phyloP scores from a whole-genome alignment of 2,113 vertebrate genomes.

The Anoplopoma fimbria region DNA sequence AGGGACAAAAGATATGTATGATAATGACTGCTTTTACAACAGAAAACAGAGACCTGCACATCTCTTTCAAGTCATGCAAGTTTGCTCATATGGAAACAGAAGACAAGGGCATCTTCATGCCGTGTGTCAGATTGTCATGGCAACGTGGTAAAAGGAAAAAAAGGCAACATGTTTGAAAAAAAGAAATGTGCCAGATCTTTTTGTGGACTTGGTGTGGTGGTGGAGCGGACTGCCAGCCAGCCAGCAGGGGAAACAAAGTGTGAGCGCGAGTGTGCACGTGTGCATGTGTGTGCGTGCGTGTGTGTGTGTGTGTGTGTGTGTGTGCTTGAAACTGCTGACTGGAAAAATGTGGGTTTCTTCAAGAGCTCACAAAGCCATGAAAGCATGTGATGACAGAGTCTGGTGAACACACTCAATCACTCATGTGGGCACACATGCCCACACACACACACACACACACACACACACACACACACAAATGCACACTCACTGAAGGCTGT shows the following conservation, averaged over 20 bases:
- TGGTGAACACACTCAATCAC: conserved; percentile 68
- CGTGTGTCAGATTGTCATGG: conserved; percentile 73
- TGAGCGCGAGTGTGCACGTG: background rate
- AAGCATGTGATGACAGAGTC: conserved; percentile 75
- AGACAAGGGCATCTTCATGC: conserved; percentile 51
- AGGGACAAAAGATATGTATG: conserved; percentile 16
- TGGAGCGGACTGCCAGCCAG: conserved; percentile 55
- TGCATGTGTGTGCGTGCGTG: background rate
- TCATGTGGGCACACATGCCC: conserved; percentile 46
- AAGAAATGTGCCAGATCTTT: conserved; percentile 50
- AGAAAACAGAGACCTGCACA: conserved; percentile 29
- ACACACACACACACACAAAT: conserved; percentile 16
- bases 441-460: conserved; percentile 20
- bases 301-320: conserved; percentile 1
- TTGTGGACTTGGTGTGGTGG: conserved; percentile 63
- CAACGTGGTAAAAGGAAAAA: conserved; percentile 56
- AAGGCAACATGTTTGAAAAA: conserved; percentile 26
- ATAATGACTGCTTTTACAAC: conserved; percentile 31
- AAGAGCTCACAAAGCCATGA: conserved; percentile 68
- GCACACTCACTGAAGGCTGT: conserved; percentile 60
- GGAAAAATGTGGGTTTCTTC: conserved; percentile 75
- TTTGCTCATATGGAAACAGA: conserved; percentile 36
- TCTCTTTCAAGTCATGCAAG: conserved; percentile 33
- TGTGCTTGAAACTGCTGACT: conserved; percentile 70
- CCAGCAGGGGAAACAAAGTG: conserved; percentile 57